Evolutionary conservation across 2,113 vertebrate species (phyloP).

Genomic region (Calypte anna): DNA sequence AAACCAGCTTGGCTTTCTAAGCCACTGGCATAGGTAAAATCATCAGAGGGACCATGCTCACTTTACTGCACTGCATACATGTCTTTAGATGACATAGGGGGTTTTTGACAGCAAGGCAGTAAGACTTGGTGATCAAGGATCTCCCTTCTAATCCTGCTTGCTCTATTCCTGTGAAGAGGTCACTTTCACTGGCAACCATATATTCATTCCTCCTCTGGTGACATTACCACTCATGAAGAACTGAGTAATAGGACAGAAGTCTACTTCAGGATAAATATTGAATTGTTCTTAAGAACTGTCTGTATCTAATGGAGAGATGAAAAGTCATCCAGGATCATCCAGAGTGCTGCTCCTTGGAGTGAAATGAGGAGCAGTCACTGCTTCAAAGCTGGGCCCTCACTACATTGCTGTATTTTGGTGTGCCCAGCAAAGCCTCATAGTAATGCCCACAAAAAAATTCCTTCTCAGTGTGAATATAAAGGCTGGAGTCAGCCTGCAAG

Average conservation of each 20-base stretch:
- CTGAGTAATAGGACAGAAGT: neutral
- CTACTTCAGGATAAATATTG: neutral
- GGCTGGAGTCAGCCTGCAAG: neutral
- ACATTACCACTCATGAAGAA: neutral
- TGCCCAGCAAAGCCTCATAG: neutral
- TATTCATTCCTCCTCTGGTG: neutral
- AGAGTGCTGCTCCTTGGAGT: neutral
- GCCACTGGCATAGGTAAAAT: neutral
- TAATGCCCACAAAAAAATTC: neutral
- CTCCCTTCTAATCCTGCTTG: neutral
- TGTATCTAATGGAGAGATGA: neutral
- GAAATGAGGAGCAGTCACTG: neutral
- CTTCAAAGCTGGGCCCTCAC: neutral
- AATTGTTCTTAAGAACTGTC: neutral
- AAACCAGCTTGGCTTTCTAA: neutral
- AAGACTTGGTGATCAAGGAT: accelerated
- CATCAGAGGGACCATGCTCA: accelerated
- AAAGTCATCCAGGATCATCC: neutral
- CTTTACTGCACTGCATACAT: neutral
- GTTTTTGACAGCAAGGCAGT: neutral
- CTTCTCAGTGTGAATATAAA: neutral
- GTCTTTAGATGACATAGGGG: neutral
- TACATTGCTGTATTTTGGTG: neutral
- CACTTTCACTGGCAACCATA: neutral
- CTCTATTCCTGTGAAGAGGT: neutral